These are phyloP conservation scores for Rhagium mordax DNA, from an alignment of 2,888 invertebrate genomes.

Conservation along the genomic window DNA sequence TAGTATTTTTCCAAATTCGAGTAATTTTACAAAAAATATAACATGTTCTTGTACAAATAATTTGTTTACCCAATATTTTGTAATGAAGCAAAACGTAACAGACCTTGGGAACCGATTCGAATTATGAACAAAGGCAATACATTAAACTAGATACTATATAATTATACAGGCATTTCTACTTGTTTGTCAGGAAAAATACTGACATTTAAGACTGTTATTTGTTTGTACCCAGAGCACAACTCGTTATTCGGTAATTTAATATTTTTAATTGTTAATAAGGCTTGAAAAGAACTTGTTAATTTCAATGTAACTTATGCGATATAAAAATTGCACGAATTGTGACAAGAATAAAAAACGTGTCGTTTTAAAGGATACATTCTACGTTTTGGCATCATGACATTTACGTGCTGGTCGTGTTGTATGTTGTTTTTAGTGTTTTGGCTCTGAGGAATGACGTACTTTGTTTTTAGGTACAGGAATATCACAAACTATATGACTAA, in stretches of 20 bases:
- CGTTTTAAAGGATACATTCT: not conserved
- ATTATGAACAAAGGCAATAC: slow-evolving; percentile 32
- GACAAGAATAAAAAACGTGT: too few relatives aligned
- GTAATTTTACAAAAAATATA: not conserved
- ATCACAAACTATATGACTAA: too few relatives aligned
- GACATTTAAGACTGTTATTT: slow-evolving; percentile 39
- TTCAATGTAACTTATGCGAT: slow-evolving; percentile 3
- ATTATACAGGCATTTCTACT: slow-evolving; percentile 41
- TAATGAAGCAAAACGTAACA: not conserved
- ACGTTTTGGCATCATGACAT: not conserved
- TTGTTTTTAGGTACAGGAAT: too few relatives aligned
- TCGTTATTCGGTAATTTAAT: slow-evolving; percentile 34
- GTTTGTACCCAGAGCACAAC: slow-evolving; percentile 31
- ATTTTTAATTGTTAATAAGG: slow-evolving; percentile 27
- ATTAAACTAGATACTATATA: slow-evolving; percentile 41
- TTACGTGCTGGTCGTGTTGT: too few relatives aligned
- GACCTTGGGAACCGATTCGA: slow-evolving; percentile 24
- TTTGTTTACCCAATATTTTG: not conserved
- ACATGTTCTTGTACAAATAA: not conserved
- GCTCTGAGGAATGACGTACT: too few relatives aligned
- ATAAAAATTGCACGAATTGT: not conserved
- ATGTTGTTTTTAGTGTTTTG: too few relatives aligned
- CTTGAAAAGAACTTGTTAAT: slow-evolving; percentile 1
- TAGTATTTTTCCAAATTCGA: too few relatives aligned
- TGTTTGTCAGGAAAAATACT: slow-evolving; percentile 33